phyloP scores from a whole-genome alignment of 2,888 invertebrate species.

The Dendrolimus houi region DNA sequence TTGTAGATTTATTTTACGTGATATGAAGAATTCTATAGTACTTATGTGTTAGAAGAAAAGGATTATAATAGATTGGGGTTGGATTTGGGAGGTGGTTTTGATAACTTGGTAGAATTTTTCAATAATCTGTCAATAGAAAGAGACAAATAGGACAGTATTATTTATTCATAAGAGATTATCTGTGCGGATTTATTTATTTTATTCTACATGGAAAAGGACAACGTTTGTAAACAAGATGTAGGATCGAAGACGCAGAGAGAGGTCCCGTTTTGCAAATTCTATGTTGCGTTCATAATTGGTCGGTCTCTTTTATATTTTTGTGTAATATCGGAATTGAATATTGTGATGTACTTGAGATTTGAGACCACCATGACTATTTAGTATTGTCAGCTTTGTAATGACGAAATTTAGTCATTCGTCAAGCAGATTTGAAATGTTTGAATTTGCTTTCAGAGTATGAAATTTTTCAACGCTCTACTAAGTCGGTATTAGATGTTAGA shows the following conservation, averaged over 20 bases:
- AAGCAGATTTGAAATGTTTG: neutral
- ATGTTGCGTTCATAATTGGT: neutral
- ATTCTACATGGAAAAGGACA: constrained; percentile 53
- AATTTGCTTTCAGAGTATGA: too few relatives aligned
- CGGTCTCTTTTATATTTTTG: neutral
- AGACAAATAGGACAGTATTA: constrained; percentile 26
- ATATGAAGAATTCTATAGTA: too few relatives aligned
- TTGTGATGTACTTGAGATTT: neutral
- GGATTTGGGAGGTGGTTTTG: neutral
- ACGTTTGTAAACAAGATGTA: constrained; percentile 39
- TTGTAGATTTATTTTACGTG: too few relatives aligned
- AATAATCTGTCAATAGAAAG: constrained; percentile 60
- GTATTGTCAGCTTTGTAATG: neutral
- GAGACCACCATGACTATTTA: neutral
- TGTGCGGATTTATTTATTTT: constrained; percentile 45
- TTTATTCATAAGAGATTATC: constrained; percentile 72
- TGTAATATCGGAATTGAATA: neutral
- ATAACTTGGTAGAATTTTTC: constrained; percentile 6
- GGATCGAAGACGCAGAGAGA: neutral
- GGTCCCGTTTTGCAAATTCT: neutral
- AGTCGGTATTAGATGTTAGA: too few relatives aligned
- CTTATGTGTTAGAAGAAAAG: too few relatives aligned
- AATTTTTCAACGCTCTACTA: too few relatives aligned
- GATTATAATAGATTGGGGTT: too few relatives aligned
- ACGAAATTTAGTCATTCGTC: neutral